Conservation (phyloP, 2,888 invertebrate genomes). For the Chorisops tibialis region DNA sequence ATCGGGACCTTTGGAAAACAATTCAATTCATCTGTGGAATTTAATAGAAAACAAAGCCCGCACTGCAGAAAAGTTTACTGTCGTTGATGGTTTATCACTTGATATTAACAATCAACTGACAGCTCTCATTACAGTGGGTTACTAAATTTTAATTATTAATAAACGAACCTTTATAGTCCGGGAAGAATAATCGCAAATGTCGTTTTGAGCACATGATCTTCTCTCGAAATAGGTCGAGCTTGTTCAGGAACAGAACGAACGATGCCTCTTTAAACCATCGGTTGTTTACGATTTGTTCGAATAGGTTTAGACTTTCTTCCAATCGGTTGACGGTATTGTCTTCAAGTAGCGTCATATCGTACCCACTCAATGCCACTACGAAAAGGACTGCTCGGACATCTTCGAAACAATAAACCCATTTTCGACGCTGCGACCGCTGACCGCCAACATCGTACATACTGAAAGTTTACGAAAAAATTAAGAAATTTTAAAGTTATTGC, state of each 20-base stretch:
- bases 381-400: conserved; percentile 63
- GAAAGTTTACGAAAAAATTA: conserved; percentile 33
- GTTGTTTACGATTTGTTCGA: conserved; percentile 63
- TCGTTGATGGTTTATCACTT: too few relatives aligned
- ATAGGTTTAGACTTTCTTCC: conserved; percentile 62
- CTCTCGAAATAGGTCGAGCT: conserved; percentile 63
- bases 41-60: too few relatives aligned
- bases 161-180: conserved; percentile 56
- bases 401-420: conserved; percentile 68
- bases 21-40: conserved; percentile 49
- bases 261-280: conserved; percentile 62
- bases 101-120: too few relatives aligned
- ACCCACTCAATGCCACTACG: conserved; percentile 64
- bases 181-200: conserved; percentile 60
- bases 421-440: conserved; percentile 62
- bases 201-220: conserved; percentile 62
- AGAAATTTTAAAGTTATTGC: not conserved
- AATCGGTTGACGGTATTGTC: conserved; percentile 61
- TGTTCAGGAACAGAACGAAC: conserved; percentile 63
- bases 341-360: conserved; percentile 64
- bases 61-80: too few relatives aligned
- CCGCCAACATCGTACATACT: conserved; percentile 67
- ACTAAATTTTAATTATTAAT: too few relatives aligned
- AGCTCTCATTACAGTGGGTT: too few relatives aligned
- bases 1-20: conserved; percentile 55